phyloP scores from a whole-genome alignment of 2,888 invertebrate genomes.

The Heliconius sara region DNA sequence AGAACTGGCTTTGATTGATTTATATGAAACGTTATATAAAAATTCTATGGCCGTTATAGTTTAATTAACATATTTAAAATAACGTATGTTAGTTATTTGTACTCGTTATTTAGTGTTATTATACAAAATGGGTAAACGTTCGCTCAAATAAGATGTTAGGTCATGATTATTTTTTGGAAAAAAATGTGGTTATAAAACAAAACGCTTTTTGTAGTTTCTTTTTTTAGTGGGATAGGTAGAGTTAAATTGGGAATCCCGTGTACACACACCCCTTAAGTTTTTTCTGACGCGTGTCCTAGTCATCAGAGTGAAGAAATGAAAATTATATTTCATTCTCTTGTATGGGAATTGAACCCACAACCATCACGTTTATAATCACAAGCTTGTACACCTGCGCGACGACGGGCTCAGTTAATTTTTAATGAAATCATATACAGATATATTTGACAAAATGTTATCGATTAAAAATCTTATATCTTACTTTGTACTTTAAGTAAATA shows the following conservation, averaged over 20 bases:
- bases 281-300: too few species aligned
- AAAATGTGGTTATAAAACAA: too few species aligned
- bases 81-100: background rate
- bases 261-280: too few species aligned
- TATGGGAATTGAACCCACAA: too few species aligned
- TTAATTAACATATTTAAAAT: background rate
- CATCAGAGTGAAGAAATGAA: too few species aligned
- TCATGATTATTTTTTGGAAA: background rate
- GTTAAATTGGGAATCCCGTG: too few species aligned
- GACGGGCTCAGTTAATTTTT: background rate
- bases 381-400: too few species aligned
- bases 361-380: too few species aligned
- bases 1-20: slow-evolving; percentile 5
- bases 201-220: too few species aligned
- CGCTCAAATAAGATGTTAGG: background rate
- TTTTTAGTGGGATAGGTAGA: too few species aligned
- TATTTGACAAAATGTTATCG: background rate
- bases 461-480: background rate
- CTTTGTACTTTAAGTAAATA: background rate
- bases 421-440: background rate
- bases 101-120: background rate
- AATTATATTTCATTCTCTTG: too few species aligned
- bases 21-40: background rate
- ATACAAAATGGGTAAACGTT: background rate
- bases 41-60: background rate